A percentile compares a stretch with the other conserved stretches of the same genome.
Evolutionary conservation across 1,140 invertebrate species (phyloP).

Genomic region (Chlorops oryzae): DNA sequence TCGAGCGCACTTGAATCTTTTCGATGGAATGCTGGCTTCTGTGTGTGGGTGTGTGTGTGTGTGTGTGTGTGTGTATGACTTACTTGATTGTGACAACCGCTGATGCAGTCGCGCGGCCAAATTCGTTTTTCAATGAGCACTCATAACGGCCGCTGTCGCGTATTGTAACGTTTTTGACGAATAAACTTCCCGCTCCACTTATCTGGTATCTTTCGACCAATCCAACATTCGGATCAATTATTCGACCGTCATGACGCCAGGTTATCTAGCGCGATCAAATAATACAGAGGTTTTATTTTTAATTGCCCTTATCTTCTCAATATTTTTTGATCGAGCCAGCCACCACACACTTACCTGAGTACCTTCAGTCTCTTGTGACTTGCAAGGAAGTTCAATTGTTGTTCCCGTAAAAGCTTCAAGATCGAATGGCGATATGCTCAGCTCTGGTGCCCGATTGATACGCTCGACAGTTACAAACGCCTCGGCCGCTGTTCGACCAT

Average conservation of each 20-base stretch:
- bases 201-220: conserved; percentile 50
- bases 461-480: conserved; percentile 60
- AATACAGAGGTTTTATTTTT: no score
- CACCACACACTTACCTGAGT: conserved; percentile 55
- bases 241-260: conserved; percentile 75
- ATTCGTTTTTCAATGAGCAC: conserved; percentile 75
- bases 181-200: conserved; percentile 65
- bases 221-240: conserved; percentile 47
- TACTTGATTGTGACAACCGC: conserved; percentile 62
- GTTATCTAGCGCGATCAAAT: conserved; percentile 37
- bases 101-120: conserved; percentile 66
- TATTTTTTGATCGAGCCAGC: no score
- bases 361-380: conserved; percentile 69
- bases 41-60: no score
- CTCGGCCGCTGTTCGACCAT: conserved; percentile 62
- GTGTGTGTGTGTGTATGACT: no score
- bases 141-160: conserved; percentile 81
- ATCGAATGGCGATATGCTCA: conserved; percentile 65
- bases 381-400: conserved; percentile 73
- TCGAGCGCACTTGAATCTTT: no score
- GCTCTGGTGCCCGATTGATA: conserved; percentile 52
- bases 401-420: conserved; percentile 65
- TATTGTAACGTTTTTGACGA: conserved; percentile 67
- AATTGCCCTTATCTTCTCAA: no score
- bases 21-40: no score